A percentile compares a stretch with the other conserved stretches of the same genome.
Evolutionary conservation across 1,140 invertebrate species (phyloP).

Genomic region (Pogonus chalceus): DNA sequence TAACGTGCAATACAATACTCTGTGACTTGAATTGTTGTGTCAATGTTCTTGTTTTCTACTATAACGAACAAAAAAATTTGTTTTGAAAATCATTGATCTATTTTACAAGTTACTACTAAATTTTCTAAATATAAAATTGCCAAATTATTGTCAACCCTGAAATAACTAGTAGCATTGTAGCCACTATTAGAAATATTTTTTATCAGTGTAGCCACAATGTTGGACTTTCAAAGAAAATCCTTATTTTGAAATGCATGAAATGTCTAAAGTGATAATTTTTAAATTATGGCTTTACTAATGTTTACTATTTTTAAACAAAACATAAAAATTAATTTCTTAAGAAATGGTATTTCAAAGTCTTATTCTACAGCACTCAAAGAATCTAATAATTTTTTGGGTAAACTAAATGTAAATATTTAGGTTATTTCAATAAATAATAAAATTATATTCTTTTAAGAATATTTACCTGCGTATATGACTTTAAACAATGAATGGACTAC

Average conservation of each 20-base stretch:
- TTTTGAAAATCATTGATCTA: constrained; percentile 7
- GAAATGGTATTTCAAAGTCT: no score
- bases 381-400: not conserved
- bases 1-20: not conserved
- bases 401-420: not conserved
- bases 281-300: no score
- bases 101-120: not conserved
- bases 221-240: no score
- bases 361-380: not conserved
- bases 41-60: not conserved
- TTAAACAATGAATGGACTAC: not conserved
- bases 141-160: no score
- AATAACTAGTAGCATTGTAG: no score
- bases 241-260: no score
- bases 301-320: no score
- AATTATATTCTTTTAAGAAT: not conserved
- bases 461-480: not conserved
- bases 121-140: no score
- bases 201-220: no score
- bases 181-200: no score
- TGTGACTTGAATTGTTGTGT: not conserved
- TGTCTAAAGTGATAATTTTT: no score
- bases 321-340: no score
- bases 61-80: not conserved
- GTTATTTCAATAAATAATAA: not conserved